Evolutionary conservation across 2,113 vertebrate species (phyloP).

Genomic region (Lontra canadensis): DNA sequence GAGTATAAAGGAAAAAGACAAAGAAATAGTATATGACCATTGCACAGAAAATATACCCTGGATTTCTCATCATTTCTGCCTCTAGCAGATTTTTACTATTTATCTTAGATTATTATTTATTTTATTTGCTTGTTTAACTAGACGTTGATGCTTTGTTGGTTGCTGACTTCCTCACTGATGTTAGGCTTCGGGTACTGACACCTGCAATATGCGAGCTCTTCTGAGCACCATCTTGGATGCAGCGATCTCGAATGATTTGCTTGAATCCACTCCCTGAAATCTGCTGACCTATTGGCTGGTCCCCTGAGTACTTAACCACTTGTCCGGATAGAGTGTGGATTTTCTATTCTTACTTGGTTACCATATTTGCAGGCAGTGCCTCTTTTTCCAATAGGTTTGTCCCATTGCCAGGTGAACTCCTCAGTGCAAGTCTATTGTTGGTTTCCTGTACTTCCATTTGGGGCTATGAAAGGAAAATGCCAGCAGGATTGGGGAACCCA

Average conservation of each 20-base stretch:
- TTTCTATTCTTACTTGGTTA: neutral
- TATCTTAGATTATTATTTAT: neutral
- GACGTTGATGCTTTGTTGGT: accelerated
- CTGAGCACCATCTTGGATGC: neutral
- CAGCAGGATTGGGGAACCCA: neutral
- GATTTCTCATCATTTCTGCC: neutral
- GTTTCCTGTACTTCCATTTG: neutral
- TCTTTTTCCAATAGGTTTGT: neutral
- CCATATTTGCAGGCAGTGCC: neutral
- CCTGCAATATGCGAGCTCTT: neutral
- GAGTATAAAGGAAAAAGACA: neutral
- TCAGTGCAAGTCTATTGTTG: neutral
- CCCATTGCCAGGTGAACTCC: neutral
- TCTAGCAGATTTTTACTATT: neutral
- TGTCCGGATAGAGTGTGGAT: neutral
- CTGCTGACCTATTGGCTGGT: neutral
- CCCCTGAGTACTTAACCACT: neutral
- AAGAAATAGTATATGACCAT: neutral
- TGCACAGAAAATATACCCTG: neutral
- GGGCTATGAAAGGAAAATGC: neutral
- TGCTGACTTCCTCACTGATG: neutral
- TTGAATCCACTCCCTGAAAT: too few relatives aligned
- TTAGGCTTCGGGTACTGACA: neutral
- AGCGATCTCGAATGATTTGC: neutral
- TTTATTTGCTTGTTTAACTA: neutral